Base-by-base conservation (phyloP, 2,888 invertebrate genomes). In the Monopis laevigella region DNA sequence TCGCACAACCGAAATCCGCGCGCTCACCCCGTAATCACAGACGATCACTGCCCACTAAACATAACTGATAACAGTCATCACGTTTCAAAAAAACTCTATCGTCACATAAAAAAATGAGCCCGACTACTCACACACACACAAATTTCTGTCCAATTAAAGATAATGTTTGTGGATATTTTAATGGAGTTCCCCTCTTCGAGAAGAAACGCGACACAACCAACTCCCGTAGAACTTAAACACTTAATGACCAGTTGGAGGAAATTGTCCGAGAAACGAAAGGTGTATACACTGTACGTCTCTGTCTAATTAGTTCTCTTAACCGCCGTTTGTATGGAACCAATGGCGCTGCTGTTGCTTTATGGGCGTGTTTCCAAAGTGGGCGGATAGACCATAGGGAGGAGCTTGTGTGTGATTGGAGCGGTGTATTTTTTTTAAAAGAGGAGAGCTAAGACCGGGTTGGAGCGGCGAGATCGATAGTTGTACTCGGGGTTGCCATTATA, bases 141-240 rank as follows among this genome's bases (percentile, higher is more conserved):
- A 72, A 67, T 40, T 62, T 66, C 73, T 67, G 75, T 70, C 77
- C 80, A 80, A 80, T 80, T 80, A 80, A 75, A 77, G 77, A 67
- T 80, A 80, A 80, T 80, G 77, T 77, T 77, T 77, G 77, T 74
- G 69, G 77, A 78, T 75, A 77, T 80, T 80, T 78, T 80, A 80
- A 80, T 80, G 77, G 73, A 70, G 27, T 66, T 65, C 75, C 80
- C 80, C 78, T 41, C 43, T 43, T 19, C 73, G 75, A 73, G 74
- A 62, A 55, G 78, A 74, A 78, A 80, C 59, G 69, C 75, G 80
- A 80, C 80, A 80, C 80, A 80, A 78, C 80, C 80, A 78, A 73
- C 80, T 74, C 75, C 66, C 66, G 75, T 71, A 66, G 78, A 71
- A 71, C 69, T 80, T 80, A 80, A 80, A 80, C 80, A 80, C 80